A percentile compares a stretch with the other conserved stretches of the same genome.
Conservation (phyloP, 23 tunicate genomes). For the Pegea sp. region DNA sequence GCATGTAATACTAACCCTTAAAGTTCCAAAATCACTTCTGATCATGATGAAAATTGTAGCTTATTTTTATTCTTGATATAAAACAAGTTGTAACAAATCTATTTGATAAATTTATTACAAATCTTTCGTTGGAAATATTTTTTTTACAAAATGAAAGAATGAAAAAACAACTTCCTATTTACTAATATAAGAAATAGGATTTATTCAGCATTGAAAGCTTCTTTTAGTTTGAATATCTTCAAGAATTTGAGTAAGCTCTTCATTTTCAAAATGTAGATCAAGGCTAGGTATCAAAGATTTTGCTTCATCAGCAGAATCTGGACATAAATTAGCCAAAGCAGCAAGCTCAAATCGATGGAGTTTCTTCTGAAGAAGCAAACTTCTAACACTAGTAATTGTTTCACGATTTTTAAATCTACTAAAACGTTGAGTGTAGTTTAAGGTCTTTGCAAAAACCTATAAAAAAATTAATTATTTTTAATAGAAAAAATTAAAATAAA, state of each 20-base stretch:
- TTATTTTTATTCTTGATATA: no score
- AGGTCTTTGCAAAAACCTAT: conserved; percentile 72
- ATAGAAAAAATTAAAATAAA: neutral
- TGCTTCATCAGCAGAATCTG: conserved; percentile 97
- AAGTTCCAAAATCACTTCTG: no score
- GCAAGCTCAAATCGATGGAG: conserved; percentile 93
- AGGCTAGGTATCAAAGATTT: conserved; percentile 77
- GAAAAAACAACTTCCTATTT: no score
- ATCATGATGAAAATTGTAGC: no score
- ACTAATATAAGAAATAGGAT: neutral
- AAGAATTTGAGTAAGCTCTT: conserved; percentile 72
- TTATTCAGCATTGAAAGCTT: conserved; percentile 63
- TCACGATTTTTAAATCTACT: conserved; percentile 91
- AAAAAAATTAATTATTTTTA: neutral
- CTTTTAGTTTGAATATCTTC: conserved; percentile 78
- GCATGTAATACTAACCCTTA: no score
- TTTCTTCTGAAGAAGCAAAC: conserved; percentile 51
- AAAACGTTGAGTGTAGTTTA: conserved; percentile 93
- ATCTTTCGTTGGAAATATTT: no score
- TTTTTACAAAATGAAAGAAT: no score
- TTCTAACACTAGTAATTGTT: conserved; percentile 75
- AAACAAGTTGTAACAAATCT: no score
- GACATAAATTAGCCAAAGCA: conserved; percentile 87
- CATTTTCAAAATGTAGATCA: conserved; percentile 81
- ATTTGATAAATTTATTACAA: no score